Evolutionary conservation across 2,888 invertebrate species (phyloP), one percentile per base, ranked within the genome.

Genomic region (Tiliacea citrago): DNA sequence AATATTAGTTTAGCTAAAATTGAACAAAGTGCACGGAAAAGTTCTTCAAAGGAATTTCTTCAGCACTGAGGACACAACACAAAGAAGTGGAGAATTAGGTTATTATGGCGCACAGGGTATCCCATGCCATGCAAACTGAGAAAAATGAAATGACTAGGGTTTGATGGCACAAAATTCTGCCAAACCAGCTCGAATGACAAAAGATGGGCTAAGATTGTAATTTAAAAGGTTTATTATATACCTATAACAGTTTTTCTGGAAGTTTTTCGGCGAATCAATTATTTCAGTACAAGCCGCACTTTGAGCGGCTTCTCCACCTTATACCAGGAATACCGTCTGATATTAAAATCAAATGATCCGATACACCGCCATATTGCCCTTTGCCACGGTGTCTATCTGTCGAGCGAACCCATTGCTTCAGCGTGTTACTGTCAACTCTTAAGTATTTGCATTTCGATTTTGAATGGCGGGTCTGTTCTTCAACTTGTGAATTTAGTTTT

Each of bases 241-340:
- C 13, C 3, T 51, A 24, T 13, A 39, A 39, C 16, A 55, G 47
- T 35, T 67, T 49, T 55, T 8, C 42, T 39, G 8, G 18, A 80
- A 75, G n/a, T 53, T 58, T 66, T 35, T 75, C 35, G n/a, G 39
- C 60, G 65, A 68, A 16, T 51, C 16, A 57, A 68, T 73, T 75
- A 74, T 79, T 82, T 77, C 62, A 67, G 71, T 76, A 70, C 66
- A 66, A 63, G 13, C 55, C 63, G 24, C 57, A 29, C 55, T 72
- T 62, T 55, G 39, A 55, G 45, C 66, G 57, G 13, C 39, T 71
- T 39, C 61, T 67, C 77, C 84, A 88, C 21, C 39, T 16, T 88
- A 89, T 92, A 91, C 91, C 88, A 76, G 88, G 92, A 92, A 92
- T 88, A 82, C 79, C 69, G 73, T 90, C 91, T 91, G 91, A 91